A percentile compares a stretch with the other conserved stretches of the same genome.
These are phyloP conservation scores for Nomada fucata DNA, from an alignment of 2,888 invertebrate species.

Conservation along the genomic window DNA sequence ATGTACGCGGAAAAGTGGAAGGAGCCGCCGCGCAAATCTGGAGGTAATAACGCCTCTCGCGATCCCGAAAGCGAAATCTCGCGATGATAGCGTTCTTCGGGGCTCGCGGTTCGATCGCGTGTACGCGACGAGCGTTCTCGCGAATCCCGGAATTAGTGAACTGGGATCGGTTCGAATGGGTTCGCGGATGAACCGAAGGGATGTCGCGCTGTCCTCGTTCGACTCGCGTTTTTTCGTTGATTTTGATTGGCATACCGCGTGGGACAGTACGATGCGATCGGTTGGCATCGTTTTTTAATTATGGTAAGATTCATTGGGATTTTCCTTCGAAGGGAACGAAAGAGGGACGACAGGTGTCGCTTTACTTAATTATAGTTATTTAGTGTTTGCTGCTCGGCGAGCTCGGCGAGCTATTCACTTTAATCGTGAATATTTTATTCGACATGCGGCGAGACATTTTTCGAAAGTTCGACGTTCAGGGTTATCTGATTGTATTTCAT, in stretches of 20 bases:
- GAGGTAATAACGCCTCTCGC: slow-evolving; percentile 26
- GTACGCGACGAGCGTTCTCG: slow-evolving; percentile 12
- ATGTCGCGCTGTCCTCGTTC: slow-evolving; percentile 8
- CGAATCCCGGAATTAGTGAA: slow-evolving; percentile 10
- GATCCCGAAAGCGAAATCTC: slow-evolving; percentile 57
- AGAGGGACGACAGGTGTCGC: too few relatives aligned
- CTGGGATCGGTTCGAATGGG: background rate
- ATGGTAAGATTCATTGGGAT: too few relatives aligned
- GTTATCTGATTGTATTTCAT: too few relatives aligned
- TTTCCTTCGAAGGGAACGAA: too few relatives aligned
- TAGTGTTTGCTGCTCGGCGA: background rate
- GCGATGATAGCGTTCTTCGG: too few relatives aligned
- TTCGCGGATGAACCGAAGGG: slow-evolving; percentile 8
- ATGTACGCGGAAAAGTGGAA: slow-evolving; percentile 9
- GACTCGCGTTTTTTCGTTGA: background rate
- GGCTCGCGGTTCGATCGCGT: slow-evolving; percentile 13
- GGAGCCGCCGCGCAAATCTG: slow-evolving; percentile 26
- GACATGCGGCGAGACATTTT: too few relatives aligned
- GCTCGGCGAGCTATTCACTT: background rate
- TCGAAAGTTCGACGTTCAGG: too few relatives aligned
- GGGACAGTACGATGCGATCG: too few relatives aligned
- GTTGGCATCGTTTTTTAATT: too few relatives aligned
- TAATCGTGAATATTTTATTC: too few relatives aligned
- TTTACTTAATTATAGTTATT: too few relatives aligned
- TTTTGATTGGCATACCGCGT: slow-evolving; percentile 13